Percentiles rank a stretch among this genome's conserved stretches.
These are phyloP conservation scores for Acrocyrtus sp. DNA, from an alignment of 2,888 invertebrate species.

Conservation along the genomic window DNA sequence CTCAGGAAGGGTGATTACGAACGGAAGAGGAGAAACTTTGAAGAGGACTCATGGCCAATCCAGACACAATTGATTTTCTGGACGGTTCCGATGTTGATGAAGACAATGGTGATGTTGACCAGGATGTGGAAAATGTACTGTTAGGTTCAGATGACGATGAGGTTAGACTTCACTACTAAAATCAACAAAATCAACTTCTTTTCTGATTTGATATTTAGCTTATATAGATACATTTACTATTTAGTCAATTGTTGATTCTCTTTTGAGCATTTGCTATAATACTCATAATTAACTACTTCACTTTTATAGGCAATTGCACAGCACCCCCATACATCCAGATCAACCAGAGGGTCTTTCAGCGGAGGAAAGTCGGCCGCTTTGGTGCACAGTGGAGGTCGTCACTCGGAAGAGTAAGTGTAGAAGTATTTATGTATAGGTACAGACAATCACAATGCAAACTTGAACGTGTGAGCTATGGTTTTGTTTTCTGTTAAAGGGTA, in stretches of 20 bases:
- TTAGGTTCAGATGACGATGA: conserved; percentile 61
- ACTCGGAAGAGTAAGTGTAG: too few species aligned
- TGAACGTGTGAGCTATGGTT: too few species aligned
- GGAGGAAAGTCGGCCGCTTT: too few species aligned
- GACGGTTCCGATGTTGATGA: conserved; percentile 60
- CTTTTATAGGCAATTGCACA: too few species aligned
- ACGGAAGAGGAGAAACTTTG: background rate
- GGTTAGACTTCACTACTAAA: too few species aligned
- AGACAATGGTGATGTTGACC: conserved; percentile 50
- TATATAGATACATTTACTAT: background rate
- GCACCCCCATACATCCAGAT: too few species aligned
- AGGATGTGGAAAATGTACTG: conserved; percentile 56
- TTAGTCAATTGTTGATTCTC: background rate
- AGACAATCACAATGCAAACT: too few species aligned
- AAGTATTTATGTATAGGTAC: too few species aligned
- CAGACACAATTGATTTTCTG: conserved; percentile 55
- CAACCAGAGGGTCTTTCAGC: too few species aligned
- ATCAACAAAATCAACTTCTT: too few species aligned
- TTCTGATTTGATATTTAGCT: conserved; percentile 2
- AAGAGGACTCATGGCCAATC: conserved; percentile 7
- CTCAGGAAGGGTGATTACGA: background rate
- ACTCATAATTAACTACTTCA: too few species aligned
- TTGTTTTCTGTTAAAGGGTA: too few species aligned
- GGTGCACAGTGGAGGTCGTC: background rate
- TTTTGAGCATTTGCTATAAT: background rate